Conservation (phyloP, 2,113 vertebrate genomes). For the Alethe diademata region DNA sequence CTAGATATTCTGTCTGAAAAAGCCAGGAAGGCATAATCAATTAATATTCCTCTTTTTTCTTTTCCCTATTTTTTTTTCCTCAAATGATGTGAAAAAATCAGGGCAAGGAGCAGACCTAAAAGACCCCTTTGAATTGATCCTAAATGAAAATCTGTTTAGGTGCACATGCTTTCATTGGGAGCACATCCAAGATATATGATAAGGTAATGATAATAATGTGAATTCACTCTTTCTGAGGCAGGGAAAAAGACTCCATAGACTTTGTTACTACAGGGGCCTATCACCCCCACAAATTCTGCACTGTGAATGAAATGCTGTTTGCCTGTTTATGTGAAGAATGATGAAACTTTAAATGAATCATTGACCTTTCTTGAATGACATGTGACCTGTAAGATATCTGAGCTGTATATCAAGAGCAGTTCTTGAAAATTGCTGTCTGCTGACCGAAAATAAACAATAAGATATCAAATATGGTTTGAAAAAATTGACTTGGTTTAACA, state of each 20-base stretch:
- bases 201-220: slow-evolving; percentile 51
- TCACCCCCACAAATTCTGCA: slow-evolving; percentile 15
- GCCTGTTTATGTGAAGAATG: slow-evolving; percentile 80
- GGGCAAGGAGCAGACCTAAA: background rate
- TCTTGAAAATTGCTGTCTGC: slow-evolving; percentile 86
- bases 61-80: background rate
- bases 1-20: background rate
- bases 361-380: slow-evolving; percentile 88
- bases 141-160: slow-evolving; percentile 62
- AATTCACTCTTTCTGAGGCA: slow-evolving; percentile 48
- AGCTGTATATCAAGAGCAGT: slow-evolving; percentile 78
- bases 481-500: slow-evolving; percentile 86
- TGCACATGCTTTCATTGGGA: slow-evolving; percentile 23
- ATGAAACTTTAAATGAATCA: slow-evolving; percentile 87
- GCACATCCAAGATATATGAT: background rate
- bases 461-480: slow-evolving; percentile 82
- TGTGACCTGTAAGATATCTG: slow-evolving; percentile 85
- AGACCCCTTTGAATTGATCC: slow-evolving; percentile 30
- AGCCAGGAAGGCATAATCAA: background rate
- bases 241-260: slow-evolving; percentile 43
- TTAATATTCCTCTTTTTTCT: background rate
- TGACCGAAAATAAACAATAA: slow-evolving; percentile 92
- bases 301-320: slow-evolving; percentile 74
- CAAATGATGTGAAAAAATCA: background rate
- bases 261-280: slow-evolving; percentile 44